Base-by-base conservation (phyloP, 2,113 vertebrate genomes). In the Panurus biarmicus region DNA sequence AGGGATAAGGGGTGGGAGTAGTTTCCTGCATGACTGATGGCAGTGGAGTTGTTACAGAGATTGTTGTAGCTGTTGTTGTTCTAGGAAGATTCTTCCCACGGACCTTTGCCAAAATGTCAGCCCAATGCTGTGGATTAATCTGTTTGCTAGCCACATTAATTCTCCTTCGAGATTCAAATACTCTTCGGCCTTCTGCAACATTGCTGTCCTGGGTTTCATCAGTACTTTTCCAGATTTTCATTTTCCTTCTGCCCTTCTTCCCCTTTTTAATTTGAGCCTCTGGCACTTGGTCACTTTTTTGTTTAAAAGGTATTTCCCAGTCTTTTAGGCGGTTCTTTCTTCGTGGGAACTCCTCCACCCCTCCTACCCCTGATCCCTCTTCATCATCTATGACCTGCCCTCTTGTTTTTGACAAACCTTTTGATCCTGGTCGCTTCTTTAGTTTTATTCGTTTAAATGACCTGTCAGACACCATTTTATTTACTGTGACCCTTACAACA, bases 41-140 rank as follows among this genome's bases (percentile, higher is more conserved):
- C 26, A 64, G 26, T 5, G 90, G 45, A 61, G 60, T 72, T 66
- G 64, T 92, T 78, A 44, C 54, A 25, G 78, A 25, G 93, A 77
- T 20, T 38, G 93, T 35, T 11, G 93, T 75, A 16, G 86, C 70
- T 33, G 93, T 92, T 5, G 97, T 97, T 6, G 87, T 89, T 94
- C 90, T 98, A 15, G 95, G 89, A 90, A 88, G 11, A 26, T 96
- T 98, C 85, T 94, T 98, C 25, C 98, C 97, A 20, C 99, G 98
- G 9, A 99, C 98, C 57, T 98, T 98, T 36, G 99, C 98, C 85
- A 99, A 94, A 96, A 99, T 99, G 33, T 98, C 97, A 4, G 98
- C 99, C 99, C 99, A 99, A 10, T 96, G 98, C 62, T 98, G 95
- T 1, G 98, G 98, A 88, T 98, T 98, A 80, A 99, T 99, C 85